Evolutionary conservation across 2,888 invertebrate genomes (phyloP).

Genomic region (Archaeoteleia sp.): DNA sequence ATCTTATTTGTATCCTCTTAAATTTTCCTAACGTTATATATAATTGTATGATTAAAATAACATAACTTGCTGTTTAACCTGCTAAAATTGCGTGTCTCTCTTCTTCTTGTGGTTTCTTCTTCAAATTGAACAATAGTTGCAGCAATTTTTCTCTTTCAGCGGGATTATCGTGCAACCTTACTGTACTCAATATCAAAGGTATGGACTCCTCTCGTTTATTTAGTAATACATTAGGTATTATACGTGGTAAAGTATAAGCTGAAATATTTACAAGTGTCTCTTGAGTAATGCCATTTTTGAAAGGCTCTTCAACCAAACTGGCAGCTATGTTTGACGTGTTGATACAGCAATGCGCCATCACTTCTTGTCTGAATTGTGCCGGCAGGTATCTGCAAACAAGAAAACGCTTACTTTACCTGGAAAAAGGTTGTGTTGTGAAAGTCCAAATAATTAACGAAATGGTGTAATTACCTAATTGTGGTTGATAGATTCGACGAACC

Average conservation of each 20-base stretch:
- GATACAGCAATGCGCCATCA: conserved; percentile 76
- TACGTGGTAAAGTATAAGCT: conserved; percentile 78
- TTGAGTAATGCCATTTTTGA: conserved; percentile 70
- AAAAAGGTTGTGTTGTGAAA: too few species aligned
- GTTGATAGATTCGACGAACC: conserved; percentile 54
- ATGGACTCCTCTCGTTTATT: conserved; percentile 83
- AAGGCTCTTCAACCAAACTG: conserved; percentile 69
- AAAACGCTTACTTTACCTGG: not conserved
- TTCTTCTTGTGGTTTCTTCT: conserved; percentile 82
- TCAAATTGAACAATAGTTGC: conserved; percentile 82
- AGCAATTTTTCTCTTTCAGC: conserved; percentile 80
- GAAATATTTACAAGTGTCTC: conserved; percentile 76
- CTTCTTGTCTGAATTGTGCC: conserved; percentile 76
- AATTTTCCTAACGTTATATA: too few species aligned
- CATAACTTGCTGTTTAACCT: too few species aligned
- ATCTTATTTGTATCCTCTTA: too few species aligned
- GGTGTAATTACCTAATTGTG: conserved; percentile 52
- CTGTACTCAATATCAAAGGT: conserved; percentile 79
- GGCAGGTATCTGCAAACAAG: conserved; percentile 76
- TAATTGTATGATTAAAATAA: too few species aligned
- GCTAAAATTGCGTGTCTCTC: conserved; percentile 79
- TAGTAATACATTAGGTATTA: conserved; percentile 82
- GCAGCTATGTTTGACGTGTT: conserved; percentile 70
- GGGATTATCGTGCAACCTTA: conserved; percentile 78
- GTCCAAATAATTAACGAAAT: too few species aligned